Evolutionary conservation across 2,113 vertebrate genomes (phyloP), one percentile per base, ranked within the genome.

Genomic region (Hyla sarda): DNA sequence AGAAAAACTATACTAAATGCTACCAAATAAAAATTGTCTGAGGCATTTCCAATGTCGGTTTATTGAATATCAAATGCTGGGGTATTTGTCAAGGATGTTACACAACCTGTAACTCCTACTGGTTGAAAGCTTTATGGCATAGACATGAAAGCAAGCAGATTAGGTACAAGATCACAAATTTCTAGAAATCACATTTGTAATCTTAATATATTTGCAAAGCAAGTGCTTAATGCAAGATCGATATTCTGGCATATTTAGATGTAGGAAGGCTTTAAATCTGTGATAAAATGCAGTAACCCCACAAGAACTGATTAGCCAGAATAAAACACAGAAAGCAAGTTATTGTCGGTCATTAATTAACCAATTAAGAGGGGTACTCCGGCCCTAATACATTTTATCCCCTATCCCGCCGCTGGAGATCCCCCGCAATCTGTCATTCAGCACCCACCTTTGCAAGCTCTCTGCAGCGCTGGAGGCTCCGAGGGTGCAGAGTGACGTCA

Each of bases 61-160:
- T 7, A 21, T 19, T 80, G 25, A 1, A 28, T 9, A 48, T 50
- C 16, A 50, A 30, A 76, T 52, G 50, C 30, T 9, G 76, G 37
- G 76, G 52, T 54, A 16, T 79, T 41, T 2, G 11, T 80, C 50
- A 37, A 62, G 21, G 48, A 25, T n/a, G 78, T 79, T 79, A 56
- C 54, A 65, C 78, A 80, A 81, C 5, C 8, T 47, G 56, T 16
- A 65, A 65, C 37, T 30, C 78, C 78, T 60, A 81, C 78, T 81
- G 58, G 77, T 25, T 81, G 8, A 92, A 89, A 12, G 47, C 37
- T 47, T 12, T 0, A 11, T 13, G 28, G 58, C 21, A 25, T 14
- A 21, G 37, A 89, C 79, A 90, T 91, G 91, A 92, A 89, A 94
- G 47, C 30, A 48, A 34, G 79, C 28, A 5, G 58, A 3, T 60